Evolutionary conservation across 1,140 invertebrate species (phyloP).

Genomic region (Drosophila mojavensis): DNA sequence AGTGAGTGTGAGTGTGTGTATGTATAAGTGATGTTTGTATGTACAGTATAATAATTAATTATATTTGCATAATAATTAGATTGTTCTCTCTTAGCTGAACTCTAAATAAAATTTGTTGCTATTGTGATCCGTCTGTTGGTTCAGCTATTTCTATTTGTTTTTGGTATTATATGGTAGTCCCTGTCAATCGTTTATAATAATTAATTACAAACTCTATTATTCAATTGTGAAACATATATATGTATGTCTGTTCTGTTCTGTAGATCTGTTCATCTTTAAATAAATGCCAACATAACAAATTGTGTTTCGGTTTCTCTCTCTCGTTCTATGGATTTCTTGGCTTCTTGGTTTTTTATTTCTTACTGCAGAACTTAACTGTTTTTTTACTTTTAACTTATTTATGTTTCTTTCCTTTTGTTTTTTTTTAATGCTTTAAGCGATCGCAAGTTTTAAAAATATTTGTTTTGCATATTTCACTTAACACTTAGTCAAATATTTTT

Average conservation of each 20-base stretch:
- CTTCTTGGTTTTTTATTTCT: constrained; percentile 24
- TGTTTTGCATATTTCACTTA: constrained; percentile 63
- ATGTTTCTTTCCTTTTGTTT: constrained; percentile 2
- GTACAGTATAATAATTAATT: constrained; percentile 66
- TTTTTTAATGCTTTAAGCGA: constrained; percentile 46
- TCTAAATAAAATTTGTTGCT: constrained; percentile 70
- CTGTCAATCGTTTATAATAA: constrained; percentile 81
- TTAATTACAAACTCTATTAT: constrained; percentile 53
- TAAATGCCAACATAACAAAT: constrained; percentile 75
- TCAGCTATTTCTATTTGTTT: constrained; percentile 67
- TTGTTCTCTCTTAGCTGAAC: constrained; percentile 37
- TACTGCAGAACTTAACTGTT: background rate
- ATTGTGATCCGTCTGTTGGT: constrained; percentile 52
- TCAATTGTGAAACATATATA: constrained; percentile 38
- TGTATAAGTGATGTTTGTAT: constrained; percentile 37
- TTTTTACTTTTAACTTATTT: constrained; percentile 4
- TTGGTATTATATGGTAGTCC: constrained; percentile 76
- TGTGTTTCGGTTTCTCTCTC: constrained; percentile 26
- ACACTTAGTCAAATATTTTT: constrained; percentile 71
- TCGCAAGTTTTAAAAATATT: constrained; percentile 74
- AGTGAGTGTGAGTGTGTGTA: background rate
- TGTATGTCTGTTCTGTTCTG: constrained; percentile 3
- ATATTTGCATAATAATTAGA: constrained; percentile 48
- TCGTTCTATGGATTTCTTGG: constrained; percentile 33
- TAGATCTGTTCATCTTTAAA: constrained; percentile 38